Base-by-base conservation (phyloP, 2,888 invertebrate species). In the Nymphalis polychloros region DNA sequence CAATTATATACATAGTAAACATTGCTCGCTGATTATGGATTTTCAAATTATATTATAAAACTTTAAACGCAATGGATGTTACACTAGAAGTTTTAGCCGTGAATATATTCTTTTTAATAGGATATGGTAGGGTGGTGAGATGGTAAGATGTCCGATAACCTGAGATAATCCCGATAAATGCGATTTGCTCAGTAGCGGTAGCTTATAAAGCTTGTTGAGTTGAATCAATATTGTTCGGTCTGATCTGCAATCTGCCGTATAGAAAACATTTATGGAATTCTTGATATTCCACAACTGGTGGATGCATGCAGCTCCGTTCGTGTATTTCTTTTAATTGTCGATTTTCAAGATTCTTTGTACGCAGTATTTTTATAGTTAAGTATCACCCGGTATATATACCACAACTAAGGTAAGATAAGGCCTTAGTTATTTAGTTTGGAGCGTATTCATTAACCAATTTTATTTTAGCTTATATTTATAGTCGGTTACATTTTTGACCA, bases 91-190 rank as follows among this genome's bases (percentile, higher is more conserved):
- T 53, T 70, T 66, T 53, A 67, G 65, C 75, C 70, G 72, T 71
- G 64, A 48, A 35, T 61, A 47, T 27, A 66, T 61, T 66, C 52
- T 59, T 63, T 55, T 59, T 27, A 49, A 67, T 59, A 68, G 71
- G 59, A 64, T 65, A 72, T 81, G 79, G 84, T 86, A 78, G 68
- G 64, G 68, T 41, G 57, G 57, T n/a, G 57, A 55, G 53, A 55
- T 55, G 78, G 72, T 66, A 72, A 83, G 87, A 88, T 88, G 81
- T 73, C 81, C 80, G 90, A 90, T 90, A 90, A 90, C 90, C 90
- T 80, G 74, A 84, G 88, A 88, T 89, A 89, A 89, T 88, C 89
- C 84, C 72, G 88, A 88, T 89, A 84, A 82, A 89, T 84, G 82
- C 84, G 90, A 89, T 88, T 87, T 86, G 84, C 86, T 83, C 82